A percentile compares a stretch with the other conserved stretches of the same genome.
Conservation (phyloP, 2,113 vertebrate genomes). For the Glaucidium brasilianum region DNA sequence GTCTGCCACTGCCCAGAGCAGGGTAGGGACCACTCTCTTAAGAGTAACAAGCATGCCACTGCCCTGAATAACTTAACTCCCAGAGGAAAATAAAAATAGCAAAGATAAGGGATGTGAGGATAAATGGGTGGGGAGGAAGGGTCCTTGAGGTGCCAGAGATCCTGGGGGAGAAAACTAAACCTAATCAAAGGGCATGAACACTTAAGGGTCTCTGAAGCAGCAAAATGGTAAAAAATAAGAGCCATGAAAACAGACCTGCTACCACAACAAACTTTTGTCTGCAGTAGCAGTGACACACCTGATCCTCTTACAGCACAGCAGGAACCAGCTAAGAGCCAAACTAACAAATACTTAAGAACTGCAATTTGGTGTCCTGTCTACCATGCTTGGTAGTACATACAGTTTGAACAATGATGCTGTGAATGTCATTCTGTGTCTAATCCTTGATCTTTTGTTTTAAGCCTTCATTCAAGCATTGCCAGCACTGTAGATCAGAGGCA, state of each 20-base stretch:
- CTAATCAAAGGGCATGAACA: neutral
- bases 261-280: neutral
- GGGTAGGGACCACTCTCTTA: fast-evolving
- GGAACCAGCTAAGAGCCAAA: neutral
- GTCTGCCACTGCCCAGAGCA: neutral
- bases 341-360: neutral
- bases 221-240: neutral
- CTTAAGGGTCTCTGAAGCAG: neutral
- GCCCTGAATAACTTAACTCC: neutral
- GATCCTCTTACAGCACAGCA: neutral
- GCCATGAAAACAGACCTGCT: neutral
- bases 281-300: neutral
- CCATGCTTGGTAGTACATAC: neutral
- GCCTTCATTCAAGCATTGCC: neutral
- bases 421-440: neutral
- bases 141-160: neutral
- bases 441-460: neutral
- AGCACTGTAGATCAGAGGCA: neutral
- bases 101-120: neutral
- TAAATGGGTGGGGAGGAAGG: neutral
- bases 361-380: neutral
- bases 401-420: neutral
- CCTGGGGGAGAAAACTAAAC: neutral
- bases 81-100: neutral
- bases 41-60: neutral